Percentiles rank a stretch among this genome's conserved stretches.
phyloP scores from a whole-genome alignment of 2,113 vertebrate genomes.

The Pachyramphus minor region DNA sequence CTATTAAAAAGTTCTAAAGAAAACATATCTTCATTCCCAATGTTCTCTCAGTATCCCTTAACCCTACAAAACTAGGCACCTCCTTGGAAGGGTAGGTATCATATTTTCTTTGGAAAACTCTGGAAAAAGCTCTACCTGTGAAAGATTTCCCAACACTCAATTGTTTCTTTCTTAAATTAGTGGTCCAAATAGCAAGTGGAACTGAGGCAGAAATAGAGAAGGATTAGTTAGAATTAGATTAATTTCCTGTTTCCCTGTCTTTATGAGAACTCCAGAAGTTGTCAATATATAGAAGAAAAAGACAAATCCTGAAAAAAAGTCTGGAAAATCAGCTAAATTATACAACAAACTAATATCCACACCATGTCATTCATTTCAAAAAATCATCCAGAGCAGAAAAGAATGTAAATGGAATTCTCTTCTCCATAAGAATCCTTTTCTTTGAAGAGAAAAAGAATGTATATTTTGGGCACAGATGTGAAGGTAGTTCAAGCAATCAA shows the following conservation, averaged over 20 bases:
- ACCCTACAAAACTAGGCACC: neutral
- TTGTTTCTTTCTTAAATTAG: neutral
- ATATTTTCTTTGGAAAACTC: neutral
- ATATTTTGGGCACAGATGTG: neutral
- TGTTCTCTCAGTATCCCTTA: neutral
- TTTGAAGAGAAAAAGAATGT: neutral
- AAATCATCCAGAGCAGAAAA: neutral
- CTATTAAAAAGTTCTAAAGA: neutral
- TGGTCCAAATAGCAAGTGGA: neutral
- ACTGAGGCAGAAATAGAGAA: neutral
- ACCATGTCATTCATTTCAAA: neutral
- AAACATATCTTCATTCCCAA: neutral
- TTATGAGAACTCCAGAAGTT: neutral
- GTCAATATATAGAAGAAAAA: neutral
- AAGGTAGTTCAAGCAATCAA: neutral
- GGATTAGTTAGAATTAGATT: neutral
- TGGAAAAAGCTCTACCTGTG: neutral
- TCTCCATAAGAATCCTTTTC: neutral
- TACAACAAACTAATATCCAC: neutral
- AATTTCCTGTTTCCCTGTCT: neutral
- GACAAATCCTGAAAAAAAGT: neutral
- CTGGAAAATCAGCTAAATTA: neutral
- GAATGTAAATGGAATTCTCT: neutral
- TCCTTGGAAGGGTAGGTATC: neutral
- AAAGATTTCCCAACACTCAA: neutral